These are phyloP conservation scores for Sardina pilchardus DNA, from an alignment of 2,113 vertebrate genomes.

Conservation along the genomic window DNA sequence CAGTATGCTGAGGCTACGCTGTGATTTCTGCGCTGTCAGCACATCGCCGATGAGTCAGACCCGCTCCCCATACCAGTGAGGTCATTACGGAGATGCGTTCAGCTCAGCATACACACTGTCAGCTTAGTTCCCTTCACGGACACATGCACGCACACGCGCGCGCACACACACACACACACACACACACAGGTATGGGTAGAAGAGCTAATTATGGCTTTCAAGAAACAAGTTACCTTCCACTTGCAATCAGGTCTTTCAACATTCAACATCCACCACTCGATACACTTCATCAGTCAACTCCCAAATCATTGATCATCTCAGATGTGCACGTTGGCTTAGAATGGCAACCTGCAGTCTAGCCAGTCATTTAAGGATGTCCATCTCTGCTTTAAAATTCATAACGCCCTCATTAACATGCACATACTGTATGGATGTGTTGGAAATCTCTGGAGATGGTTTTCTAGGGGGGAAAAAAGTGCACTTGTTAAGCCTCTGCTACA, in stretches of 20 bases:
- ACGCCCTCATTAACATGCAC: too few relatives aligned
- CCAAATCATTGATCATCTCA: neutral
- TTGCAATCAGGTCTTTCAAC: neutral
- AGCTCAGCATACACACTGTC: neutral
- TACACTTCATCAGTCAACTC: neutral
- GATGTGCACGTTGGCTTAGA: too few relatives aligned
- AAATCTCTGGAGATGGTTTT: too few relatives aligned
- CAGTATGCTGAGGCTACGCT: neutral
- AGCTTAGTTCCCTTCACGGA: neutral
- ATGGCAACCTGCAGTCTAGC: too few relatives aligned
- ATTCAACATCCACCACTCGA: neutral
- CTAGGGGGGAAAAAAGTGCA: too few relatives aligned
- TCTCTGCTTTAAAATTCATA: too few relatives aligned
- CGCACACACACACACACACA: conserved; percentile 20
- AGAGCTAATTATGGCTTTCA: conserved; percentile 17
- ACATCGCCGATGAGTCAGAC: neutral
- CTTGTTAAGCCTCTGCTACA: too few relatives aligned
- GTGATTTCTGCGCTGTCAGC: neutral
- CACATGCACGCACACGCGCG: neutral
- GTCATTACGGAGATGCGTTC: conserved; percentile 4
- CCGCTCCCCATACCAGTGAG: neutral
- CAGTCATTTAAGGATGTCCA: too few relatives aligned
- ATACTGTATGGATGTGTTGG: too few relatives aligned
- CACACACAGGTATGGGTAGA: neutral
- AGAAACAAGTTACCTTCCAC: neutral